Evolutionary conservation across 2,797 vertebrate species (phyloP).

Genomic region (Botia kubotai): DNA sequence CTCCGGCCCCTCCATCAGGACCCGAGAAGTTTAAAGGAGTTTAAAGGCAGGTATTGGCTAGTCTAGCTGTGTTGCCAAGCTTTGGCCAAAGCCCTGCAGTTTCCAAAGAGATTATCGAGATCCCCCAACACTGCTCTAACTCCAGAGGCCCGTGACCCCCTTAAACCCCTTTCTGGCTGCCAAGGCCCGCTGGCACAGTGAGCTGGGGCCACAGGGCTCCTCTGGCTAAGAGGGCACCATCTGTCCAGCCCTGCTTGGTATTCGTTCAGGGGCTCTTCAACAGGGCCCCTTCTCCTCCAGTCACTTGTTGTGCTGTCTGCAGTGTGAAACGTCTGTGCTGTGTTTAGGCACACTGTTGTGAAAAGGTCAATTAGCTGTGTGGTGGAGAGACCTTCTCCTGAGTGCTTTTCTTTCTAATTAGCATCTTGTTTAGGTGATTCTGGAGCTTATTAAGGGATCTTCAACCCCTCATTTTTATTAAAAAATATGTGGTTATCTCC

Average conservation of each 20-base stretch:
- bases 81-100: constrained; percentile 2
- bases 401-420: constrained; percentile 30
- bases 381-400: constrained; percentile 49
- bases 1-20: constrained; percentile 13
- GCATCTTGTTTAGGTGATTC: neutral
- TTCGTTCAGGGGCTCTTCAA: constrained; percentile 51
- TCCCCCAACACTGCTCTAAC: neutral
- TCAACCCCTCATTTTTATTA: neutral
- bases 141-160: constrained; percentile 38
- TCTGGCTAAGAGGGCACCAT: constrained; percentile 72
- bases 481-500: neutral
- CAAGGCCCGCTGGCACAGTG: constrained; percentile 30
- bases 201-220: constrained; percentile 63
- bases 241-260: constrained; percentile 74
- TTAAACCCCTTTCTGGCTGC: constrained; percentile 30
- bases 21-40: constrained; percentile 29
- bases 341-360: constrained; percentile 45
- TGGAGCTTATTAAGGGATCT: neutral
- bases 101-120: constrained; percentile 39
- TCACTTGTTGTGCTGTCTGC: constrained; percentile 50
- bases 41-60: constrained; percentile 38
- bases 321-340: constrained; percentile 46
- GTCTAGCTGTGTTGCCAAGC: constrained; percentile 22
- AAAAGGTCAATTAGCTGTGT: constrained; percentile 71
- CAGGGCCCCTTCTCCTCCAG: constrained; percentile 25